Base-by-base conservation (phyloP, 2,888 invertebrate species). In the Lithophane leautieri region DNA sequence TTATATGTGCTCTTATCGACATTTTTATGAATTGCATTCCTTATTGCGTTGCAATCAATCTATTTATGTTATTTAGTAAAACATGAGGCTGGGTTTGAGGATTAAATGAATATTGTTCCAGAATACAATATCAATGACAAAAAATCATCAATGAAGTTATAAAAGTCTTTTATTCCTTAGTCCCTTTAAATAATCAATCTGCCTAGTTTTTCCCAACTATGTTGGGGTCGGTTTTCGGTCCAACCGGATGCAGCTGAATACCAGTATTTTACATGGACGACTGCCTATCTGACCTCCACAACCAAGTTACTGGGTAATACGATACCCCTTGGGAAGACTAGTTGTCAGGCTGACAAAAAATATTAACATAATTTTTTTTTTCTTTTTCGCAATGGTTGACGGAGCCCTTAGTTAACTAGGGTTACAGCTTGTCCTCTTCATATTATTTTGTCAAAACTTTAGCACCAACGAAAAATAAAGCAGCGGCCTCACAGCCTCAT, bases 1-100 rank as follows among this genome's bases (percentile, higher is more conserved):
- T 60, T 71, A 60, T 25, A 63, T 52, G 54, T 61, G 40, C 52
- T 44, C 40, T 58, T 67, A 84, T 63, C 47, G 62, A 70, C 58
- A 28, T 70, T 74, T 74, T 70, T 73, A 70, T 74, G 70, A 47
- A 79, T 63, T 72, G 19, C n/a, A 54, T 67, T 78, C 60, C 25
- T 34, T 65, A 40, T 28, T 42, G 14, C 34, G n/a, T 19, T 58
- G 28, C 14, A 68, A 54, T 76, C 14, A 68, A 54, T 76, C 1
- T 82, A 54, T 68, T 69, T 4, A 50, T 34, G 4, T 34, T 40
- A 25, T 14, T 2, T n/a, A 14, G 11, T 58, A 67, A 40, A 76
- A 54, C 34, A 50, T 28, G 0, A 6, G 12, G 9, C 42, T 4
- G 12, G 12, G 14, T 14, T 50, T 25, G 9, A 50, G n/a, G 7